Evolutionary conservation across 1,140 invertebrate species (phyloP).

Genomic region (Drosophila kepulauana): DNA sequence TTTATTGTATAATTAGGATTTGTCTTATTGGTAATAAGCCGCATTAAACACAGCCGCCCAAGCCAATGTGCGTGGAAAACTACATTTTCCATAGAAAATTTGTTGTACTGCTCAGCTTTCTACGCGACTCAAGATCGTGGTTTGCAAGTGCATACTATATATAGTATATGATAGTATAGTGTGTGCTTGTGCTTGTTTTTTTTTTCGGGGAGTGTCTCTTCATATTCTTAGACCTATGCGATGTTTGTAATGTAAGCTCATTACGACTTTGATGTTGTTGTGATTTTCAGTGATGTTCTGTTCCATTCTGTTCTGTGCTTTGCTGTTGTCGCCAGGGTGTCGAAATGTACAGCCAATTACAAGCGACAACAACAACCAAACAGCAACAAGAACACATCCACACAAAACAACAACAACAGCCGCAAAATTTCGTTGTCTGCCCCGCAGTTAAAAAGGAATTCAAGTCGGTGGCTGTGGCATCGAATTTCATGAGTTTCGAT

Average conservation of each 20-base stretch:
- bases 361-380: constrained; percentile 65
- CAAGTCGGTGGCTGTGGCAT: constrained; percentile 71
- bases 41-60: constrained; percentile 65
- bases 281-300: constrained; percentile 30
- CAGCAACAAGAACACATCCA: constrained; percentile 49
- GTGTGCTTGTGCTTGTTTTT: constrained; percentile 22
- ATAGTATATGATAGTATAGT: neutral
- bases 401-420: constrained; percentile 15
- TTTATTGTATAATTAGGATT: constrained; percentile 85
- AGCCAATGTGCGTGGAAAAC: constrained; percentile 44
- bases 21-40: constrained; percentile 83
- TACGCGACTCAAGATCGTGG: constrained; percentile 2
- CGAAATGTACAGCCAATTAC: constrained; percentile 82
- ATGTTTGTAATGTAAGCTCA: constrained; percentile 73
- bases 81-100: constrained; percentile 30
- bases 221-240: constrained; percentile 44
- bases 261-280: constrained; percentile 59
- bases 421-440: constrained; percentile 33
- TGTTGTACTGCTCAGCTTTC: constrained; percentile 34
- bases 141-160: constrained; percentile 21
- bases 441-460: constrained; percentile 74
- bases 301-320: constrained; percentile 38
- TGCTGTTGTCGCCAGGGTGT: constrained; percentile 78
- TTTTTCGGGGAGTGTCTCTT: constrained; percentile 45
- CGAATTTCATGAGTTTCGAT: constrained; percentile 75